Evolutionary conservation across 2,113 vertebrate genomes (phyloP).

Genomic region (Nipponia nippon): DNA sequence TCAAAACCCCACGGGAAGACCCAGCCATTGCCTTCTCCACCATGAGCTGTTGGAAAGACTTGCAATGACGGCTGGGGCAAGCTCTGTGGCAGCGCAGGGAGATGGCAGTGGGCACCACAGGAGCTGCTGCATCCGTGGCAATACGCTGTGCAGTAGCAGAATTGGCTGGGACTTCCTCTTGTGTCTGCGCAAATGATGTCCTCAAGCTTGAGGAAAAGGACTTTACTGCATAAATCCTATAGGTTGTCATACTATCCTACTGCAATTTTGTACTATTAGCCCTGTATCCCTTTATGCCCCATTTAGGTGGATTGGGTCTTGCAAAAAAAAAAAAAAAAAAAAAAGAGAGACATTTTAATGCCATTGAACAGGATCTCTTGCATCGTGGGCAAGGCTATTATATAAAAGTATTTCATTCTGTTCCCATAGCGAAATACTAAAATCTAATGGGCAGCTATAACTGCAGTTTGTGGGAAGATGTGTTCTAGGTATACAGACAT

Average conservation of each 20-base stretch:
- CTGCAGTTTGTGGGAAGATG: neutral
- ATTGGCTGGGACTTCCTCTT: accelerated
- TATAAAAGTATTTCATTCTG: neutral
- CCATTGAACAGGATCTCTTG: neutral
- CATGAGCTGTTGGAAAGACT: neutral
- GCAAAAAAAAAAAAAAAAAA: neutral
- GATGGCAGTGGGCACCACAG: neutral
- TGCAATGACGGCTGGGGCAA: neutral
- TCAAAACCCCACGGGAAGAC: neutral
- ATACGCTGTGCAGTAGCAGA: neutral
- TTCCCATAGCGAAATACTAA: neutral
- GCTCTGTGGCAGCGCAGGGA: neutral
- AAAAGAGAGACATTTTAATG: accelerated
- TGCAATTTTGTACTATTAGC: neutral
- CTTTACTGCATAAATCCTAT: neutral
- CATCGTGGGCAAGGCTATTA: neutral
- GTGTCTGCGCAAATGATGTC: neutral
- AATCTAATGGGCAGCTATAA: neutral
- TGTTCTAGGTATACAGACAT: neutral
- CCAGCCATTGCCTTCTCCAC: neutral
- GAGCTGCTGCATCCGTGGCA: neutral
- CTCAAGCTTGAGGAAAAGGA: neutral
- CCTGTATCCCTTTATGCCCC: neutral
- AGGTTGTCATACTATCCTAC: neutral
- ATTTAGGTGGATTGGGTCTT: neutral